Evolutionary conservation across 2,113 vertebrate genomes (phyloP).

Genomic region (Mesitornis unicolor): DNA sequence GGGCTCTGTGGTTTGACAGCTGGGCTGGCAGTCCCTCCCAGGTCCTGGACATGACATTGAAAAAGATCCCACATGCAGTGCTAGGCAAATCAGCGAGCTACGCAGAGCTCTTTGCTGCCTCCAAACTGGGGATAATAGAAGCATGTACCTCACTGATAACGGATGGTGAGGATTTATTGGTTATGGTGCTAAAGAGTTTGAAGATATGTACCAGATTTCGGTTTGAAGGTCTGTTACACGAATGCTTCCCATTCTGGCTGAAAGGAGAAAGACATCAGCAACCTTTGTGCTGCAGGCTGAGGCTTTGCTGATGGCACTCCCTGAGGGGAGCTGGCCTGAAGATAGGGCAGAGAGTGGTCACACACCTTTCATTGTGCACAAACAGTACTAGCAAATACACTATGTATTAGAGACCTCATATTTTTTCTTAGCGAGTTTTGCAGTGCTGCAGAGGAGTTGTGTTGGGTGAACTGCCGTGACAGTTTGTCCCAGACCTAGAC

Average conservation of each 20-base stretch:
- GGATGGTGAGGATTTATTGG: neutral
- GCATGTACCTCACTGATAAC: rapidly evolving
- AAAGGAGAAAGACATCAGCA: neutral
- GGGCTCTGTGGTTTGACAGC: rapidly evolving
- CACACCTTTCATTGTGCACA: rapidly evolving
- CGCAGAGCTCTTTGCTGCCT: neutral
- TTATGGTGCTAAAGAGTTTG: neutral
- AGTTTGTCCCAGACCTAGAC: neutral
- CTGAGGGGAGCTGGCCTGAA: neutral
- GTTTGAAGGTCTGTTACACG: neutral
- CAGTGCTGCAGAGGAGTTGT: neutral
- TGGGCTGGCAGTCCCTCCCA: neutral
- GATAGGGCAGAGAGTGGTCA: rapidly evolving
- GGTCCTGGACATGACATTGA: neutral
- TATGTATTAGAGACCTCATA: neutral
- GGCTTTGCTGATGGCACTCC: neutral
- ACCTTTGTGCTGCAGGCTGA: neutral
- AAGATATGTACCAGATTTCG: neutral
- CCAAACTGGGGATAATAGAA: neutral
- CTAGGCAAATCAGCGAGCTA: neutral
- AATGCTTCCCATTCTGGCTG: neutral
- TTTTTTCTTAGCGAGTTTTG: neutral
- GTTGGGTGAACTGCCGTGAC: neutral
- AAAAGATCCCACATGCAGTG: neutral
- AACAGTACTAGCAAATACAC: neutral